Base-by-base conservation (phyloP, 1,140 invertebrate genomes). In the Drosophila murphyi region DNA sequence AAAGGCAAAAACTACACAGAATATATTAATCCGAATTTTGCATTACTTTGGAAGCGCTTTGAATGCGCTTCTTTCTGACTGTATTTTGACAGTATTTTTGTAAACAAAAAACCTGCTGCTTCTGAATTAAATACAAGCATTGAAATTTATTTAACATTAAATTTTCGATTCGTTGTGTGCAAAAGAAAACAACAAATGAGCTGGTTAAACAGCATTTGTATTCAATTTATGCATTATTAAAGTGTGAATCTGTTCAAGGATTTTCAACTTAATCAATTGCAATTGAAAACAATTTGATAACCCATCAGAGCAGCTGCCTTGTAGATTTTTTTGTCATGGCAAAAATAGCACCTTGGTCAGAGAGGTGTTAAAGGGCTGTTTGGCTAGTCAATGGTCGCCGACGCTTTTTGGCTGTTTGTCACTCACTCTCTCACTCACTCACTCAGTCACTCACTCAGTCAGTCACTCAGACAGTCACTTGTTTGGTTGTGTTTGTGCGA, bases 301-400 rank as follows among this genome's bases (percentile, higher is more conserved):
- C 20, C 20, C 20, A 20, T 20, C 20, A 20, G 20, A 20, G 20
- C 20, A 20, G 20, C 20, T 20, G 20, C 20, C 20, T 20, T 20
- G 20, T 20, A 20, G 20, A 20, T 20, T 20, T 20, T 20, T 1
- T 20, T 20, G 20, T 20, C 20, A 20, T 20, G 20, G 20, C 20
- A 20, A 20, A 20, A 20, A 20, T 20, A 20, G 20, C 20, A 20
- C 32, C 5, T 29, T 48, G 59, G 59, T 3, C 45, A 50, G 4
- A 2, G 20, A 48, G 10, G 60, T 47, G 60, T 63, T 63, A 63
- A 41, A 28, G 47, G 28, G 28, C 6, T 54, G 20, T 45, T 41
- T 71, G 59, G 20, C 59, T 50, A 50, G 50, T 56, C 60, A 63
- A 55, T 29, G 59, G 59, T 61, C 51, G 28, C 20, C 28, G 10